Evolutionary conservation across 2,797 vertebrate genomes (phyloP).

Genomic region (Ptychadena robeensis): DNA sequence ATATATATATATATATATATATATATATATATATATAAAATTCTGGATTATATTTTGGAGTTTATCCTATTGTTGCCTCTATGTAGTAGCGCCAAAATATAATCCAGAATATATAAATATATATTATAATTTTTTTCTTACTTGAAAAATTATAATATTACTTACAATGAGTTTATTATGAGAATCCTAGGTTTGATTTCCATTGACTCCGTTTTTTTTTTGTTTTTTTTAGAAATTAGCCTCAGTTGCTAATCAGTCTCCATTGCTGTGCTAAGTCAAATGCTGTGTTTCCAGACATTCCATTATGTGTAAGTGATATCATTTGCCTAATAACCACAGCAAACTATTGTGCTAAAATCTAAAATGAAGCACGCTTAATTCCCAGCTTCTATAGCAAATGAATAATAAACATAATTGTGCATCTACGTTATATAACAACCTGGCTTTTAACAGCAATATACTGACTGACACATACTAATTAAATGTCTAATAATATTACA

Average conservation of each 20-base stretch:
- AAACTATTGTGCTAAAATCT: background rate
- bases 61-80: too few species aligned
- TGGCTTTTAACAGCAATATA: too few species aligned
- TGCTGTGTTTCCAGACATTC: background rate
- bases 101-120: too few species aligned
- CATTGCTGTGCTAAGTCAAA: background rate
- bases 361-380: background rate
- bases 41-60: too few species aligned
- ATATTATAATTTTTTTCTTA: too few species aligned
- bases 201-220: background rate
- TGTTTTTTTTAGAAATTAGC: background rate
- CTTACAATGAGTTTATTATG: background rate
- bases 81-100: too few species aligned
- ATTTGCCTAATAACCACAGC: background rate
- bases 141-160: too few species aligned
- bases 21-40: too few species aligned
- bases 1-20: too few species aligned
- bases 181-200: background rate
- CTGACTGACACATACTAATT: too few species aligned
- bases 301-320: background rate
- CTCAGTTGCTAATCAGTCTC: background rate
- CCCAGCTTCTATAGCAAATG: background rate
- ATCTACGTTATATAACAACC: background rate
- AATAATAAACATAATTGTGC: background rate
- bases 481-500: background rate